A percentile compares a stretch with the other conserved stretches of the same genome.
These are phyloP conservation scores for Rhabdomys dilectus DNA, from an alignment of 2,113 vertebrate species.

Conservation along the genomic window DNA sequence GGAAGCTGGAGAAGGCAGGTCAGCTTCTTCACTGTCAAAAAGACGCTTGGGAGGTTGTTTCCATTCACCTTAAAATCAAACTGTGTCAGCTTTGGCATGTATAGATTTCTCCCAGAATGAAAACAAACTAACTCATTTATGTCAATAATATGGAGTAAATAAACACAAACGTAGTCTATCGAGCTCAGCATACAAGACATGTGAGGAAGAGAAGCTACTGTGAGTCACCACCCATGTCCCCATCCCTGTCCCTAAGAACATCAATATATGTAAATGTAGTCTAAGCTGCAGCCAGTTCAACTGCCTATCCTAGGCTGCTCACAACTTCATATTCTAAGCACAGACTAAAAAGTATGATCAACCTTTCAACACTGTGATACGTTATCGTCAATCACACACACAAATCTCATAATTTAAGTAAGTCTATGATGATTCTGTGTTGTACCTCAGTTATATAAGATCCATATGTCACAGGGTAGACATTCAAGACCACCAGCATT, in stretches of 20 bases:
- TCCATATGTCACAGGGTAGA: no score
- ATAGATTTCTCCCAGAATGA: constrained; percentile 21
- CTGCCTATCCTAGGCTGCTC: neutral
- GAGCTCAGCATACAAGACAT: neutral
- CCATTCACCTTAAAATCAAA: constrained; percentile 45
- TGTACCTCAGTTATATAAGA: no score
- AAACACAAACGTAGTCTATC: neutral
- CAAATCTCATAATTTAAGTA: no score
- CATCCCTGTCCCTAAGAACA: neutral
- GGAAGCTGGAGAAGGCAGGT: neutral
- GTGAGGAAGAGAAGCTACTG: no score
- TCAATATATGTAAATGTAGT: neutral
- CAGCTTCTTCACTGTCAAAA: neutral
- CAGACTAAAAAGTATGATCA: neutral
- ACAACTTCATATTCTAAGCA: constrained; percentile 46
- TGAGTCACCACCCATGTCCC: neutral
- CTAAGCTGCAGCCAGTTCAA: neutral
- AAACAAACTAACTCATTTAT: neutral
- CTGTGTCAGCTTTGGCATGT: neutral
- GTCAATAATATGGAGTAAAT: no score
- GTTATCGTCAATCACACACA: neutral
- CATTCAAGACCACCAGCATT: no score
- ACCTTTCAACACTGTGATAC: neutral
- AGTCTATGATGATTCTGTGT: no score
- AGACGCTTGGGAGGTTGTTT: neutral